Evolutionary conservation across 1,140 invertebrate species (phyloP).

Genomic region (Augochlora pura): DNA sequence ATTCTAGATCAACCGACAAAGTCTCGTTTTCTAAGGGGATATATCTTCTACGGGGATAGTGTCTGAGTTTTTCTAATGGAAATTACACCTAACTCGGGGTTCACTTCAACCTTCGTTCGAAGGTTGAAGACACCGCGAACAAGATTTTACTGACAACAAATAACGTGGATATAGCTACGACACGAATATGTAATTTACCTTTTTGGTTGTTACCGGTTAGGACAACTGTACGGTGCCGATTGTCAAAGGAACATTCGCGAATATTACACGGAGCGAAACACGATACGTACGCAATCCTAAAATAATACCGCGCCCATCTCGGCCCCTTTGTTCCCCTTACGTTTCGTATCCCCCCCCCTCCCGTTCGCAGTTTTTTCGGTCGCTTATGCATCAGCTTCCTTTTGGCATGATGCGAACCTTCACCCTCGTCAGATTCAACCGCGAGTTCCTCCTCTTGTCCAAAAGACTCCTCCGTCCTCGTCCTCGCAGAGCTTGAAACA

Average conservation of each 20-base stretch:
- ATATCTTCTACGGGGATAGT: too few relatives aligned
- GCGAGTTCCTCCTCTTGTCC: conserved; percentile 43
- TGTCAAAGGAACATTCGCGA: conserved; percentile 32
- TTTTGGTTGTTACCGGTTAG: too few relatives aligned
- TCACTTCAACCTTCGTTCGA: too few relatives aligned
- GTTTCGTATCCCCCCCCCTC: conserved; percentile 3
- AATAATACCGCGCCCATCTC: conserved; percentile 67
- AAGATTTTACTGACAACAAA: too few relatives aligned
- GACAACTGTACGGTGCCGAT: conserved; percentile 13
- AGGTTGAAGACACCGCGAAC: too few relatives aligned
- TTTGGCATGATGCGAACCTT: conserved; percentile 52
- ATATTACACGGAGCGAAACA: conserved; percentile 65
- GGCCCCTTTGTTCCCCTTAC: conserved; percentile 32
- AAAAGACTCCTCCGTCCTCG: conserved; percentile 25
- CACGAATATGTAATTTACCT: too few relatives aligned
- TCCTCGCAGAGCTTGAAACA: conserved; percentile 63
- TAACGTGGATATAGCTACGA: too few relatives aligned
- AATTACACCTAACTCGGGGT: too few relatives aligned
- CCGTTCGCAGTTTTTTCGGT: not conserved
- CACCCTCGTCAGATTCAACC: conserved; percentile 60
- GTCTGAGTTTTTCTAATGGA: too few relatives aligned
- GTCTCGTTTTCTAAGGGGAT: too few relatives aligned
- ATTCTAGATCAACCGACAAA: too few relatives aligned
- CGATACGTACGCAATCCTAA: conserved; percentile 67
- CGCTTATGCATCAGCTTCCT: conserved; percentile 31